Evolutionary conservation across 2,888 invertebrate species (phyloP), one percentile per base, ranked within the genome.

Genomic region (Amaurobius ferox): DNA sequence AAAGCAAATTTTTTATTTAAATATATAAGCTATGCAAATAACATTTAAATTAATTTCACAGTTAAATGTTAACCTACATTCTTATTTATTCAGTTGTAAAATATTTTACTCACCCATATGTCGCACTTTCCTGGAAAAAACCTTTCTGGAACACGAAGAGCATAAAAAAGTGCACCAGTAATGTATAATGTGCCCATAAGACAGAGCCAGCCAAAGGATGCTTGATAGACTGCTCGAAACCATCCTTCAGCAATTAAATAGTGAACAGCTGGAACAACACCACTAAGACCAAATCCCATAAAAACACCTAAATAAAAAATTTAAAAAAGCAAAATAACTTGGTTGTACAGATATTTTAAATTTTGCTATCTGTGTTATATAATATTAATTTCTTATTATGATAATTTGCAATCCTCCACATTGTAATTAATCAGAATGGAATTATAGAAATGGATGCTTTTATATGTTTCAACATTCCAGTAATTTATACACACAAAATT

Each of bases 81-180:
- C n/a, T n/a, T n/a, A n/a, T n/a, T n/a, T n/a, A n/a, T n/a, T n/a
- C n/a, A n/a, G n/a, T n/a, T n/a, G n/a, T n/a, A n/a, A n/a, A n/a
- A n/a, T n/a, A n/a, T n/a, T 74, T 35, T 7, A 91, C 93, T 92
- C 92, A 96, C 96, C 96, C 98, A 99, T 90, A 99, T 97, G 93
- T 99, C 99, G 93, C 97, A 96, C 92, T 95, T 96, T 87, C 96
- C 96, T 6, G 99, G 99, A 92, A 98, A 99, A 94, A 97, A 98
- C 88, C 99, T 93, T 92, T 99, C 99, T 23, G 99, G 99, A 81
- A 99, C 97, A 88, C 99, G 93, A 86, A 97, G 93, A 16, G 99
- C 98, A 92, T 99, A 99, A 90, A 99, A 95, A 91, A 98, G 93
- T 67, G 99, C 99, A 86, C 99, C 99, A 81, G 96, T 93, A 90